These are phyloP conservation scores for Paraescarpia echinospica DNA, from an alignment of 1,140 invertebrate genomes.

Conservation along the genomic window DNA sequence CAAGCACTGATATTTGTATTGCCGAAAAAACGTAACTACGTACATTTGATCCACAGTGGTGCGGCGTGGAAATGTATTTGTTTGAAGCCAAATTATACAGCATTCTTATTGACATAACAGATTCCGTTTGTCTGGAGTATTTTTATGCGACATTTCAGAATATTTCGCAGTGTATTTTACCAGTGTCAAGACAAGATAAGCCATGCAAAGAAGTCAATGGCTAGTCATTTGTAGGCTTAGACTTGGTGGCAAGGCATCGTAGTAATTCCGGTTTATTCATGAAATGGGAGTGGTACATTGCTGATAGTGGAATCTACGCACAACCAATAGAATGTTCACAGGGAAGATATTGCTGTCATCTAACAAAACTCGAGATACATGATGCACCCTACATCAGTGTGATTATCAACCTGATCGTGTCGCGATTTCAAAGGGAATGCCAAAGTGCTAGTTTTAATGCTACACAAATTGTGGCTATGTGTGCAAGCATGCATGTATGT, in stretches of 20 bases:
- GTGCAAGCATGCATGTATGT: not conserved
- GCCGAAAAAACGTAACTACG: not conserved
- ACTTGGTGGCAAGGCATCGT: not conserved
- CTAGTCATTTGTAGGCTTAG: not conserved
- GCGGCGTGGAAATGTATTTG: not conserved
- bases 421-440: not conserved
- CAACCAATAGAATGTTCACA: not conserved
- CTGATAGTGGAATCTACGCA: not conserved
- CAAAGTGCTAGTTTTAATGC: not conserved
- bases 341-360: not conserved
- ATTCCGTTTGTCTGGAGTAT: not conserved
- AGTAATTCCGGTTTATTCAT: not conserved
- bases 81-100: not conserved
- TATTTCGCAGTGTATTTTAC: not conserved
- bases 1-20: not conserved
- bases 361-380: not conserved
- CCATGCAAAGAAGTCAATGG: not conserved
- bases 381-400: not conserved
- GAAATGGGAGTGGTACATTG: no score
- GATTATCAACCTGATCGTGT: not conserved
- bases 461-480: not conserved
- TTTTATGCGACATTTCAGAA: not conserved
- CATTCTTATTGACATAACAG: not conserved
- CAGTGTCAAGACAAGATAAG: not conserved
- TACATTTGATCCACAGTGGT: not conserved